Evolutionary conservation across 1,140 invertebrate species (phyloP), one percentile per base, ranked within the genome.

Genomic region (Apis mellifera): DNA sequence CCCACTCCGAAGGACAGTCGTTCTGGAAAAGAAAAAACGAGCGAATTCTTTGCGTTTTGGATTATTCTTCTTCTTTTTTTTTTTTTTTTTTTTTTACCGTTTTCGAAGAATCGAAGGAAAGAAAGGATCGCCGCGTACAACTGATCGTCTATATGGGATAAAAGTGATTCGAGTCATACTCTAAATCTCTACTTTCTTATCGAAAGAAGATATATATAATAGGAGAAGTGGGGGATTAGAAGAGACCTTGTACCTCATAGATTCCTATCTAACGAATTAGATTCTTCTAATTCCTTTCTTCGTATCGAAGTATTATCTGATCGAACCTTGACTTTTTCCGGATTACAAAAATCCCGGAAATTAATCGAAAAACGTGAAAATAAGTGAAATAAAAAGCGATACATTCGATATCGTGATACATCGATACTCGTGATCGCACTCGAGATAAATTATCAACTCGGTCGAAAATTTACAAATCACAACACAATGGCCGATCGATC

Each of bases 81-180:
- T 2, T 8, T 42, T 7, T 13, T 8, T 17, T 5, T 55, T 13
- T 55, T 55, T 0, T 19, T 55, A 42, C 5, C 32, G 4, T 19
- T 55, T 55, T 19, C 2, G 8, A 26, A 9, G 23, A 62, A 62
- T 62, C 12, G 21, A n/a, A 12, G 7, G 32, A 42, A 42, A 42
- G 32, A 42, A 42, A 42, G 32, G 3, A 42, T 42, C 7, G 69
- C 26, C 32, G 26, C 73, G 62, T 70, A n/a, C n/a, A 73, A 68
- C 62, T 74, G 69, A 76, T 55, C 70, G 68, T 60, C 23, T 50
- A 21, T 21, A 54, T 13, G 68, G 50, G 12, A n/a, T 11, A 23
- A 70, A 92, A 90, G 93, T n/a, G 1, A 26, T 94, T 93, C 93
- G 86, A 93, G 93, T 93, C 93, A 93, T 93, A 93, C 93, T 92